These are phyloP conservation scores for Florisuga fusca DNA, from an alignment of 2,797 vertebrate genomes.

Conservation along the genomic window DNA sequence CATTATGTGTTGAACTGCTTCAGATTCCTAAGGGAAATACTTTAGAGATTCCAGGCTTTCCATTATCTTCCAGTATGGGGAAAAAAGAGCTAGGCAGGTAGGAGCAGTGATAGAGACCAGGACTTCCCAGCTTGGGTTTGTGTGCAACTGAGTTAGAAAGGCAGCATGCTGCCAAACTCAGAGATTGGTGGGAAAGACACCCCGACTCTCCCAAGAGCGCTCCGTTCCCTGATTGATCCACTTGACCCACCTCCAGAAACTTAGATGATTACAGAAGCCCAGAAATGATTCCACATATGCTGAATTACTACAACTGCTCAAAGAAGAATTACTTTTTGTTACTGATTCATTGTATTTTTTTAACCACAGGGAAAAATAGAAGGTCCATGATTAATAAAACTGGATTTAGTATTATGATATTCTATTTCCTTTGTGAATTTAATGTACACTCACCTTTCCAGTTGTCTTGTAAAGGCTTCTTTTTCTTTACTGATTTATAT, in stretches of 20 bases:
- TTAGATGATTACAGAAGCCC: neutral
- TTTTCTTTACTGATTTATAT: neutral
- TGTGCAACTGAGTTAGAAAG: fast-evolving
- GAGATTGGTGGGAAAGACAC: neutral
- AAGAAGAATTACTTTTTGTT: neutral
- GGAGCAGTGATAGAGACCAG: neutral
- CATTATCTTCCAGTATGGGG: neutral
- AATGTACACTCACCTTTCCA: neutral
- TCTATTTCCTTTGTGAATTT: neutral
- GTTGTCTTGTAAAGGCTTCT: neutral
- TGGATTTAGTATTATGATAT: neutral
- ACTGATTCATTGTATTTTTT: neutral
- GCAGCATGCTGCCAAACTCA: fast-evolving
- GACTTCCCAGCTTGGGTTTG: neutral
- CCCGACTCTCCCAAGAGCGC: neutral
- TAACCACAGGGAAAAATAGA: neutral
- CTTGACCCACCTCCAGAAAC: neutral
- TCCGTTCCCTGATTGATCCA: fast-evolving
- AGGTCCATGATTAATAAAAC: neutral
- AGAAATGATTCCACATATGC: neutral
- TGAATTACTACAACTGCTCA: neutral
- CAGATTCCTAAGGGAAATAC: neutral
- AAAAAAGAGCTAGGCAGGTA: neutral
- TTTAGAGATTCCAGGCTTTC: neutral
- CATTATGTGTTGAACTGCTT: neutral